A percentile compares a stretch with the other conserved stretches of the same genome.
Evolutionary conservation across 2,888 invertebrate species (phyloP).

Genomic region (Urechis unicinctus): DNA sequence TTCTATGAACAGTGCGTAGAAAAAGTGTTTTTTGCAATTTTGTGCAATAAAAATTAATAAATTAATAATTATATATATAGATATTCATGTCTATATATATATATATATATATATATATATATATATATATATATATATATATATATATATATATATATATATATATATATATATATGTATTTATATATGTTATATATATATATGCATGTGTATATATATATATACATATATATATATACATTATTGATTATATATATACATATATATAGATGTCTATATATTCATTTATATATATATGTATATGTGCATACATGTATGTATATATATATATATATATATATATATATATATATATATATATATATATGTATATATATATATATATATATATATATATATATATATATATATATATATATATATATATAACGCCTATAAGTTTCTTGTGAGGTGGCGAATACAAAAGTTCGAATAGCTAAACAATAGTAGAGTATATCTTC

Average conservation of each 20-base stretch:
- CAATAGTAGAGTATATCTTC: too few relatives aligned
- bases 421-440: not conserved
- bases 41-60: too few relatives aligned
- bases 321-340: conserved; percentile 4
- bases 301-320: not conserved
- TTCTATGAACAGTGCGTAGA: too few relatives aligned
- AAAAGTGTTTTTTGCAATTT: too few relatives aligned
- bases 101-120: not conserved
- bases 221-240: too few relatives aligned
- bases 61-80: not conserved
- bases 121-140: not conserved
- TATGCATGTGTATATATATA: conserved; percentile 1
- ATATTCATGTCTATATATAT: not conserved
- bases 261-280: too few relatives aligned
- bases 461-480: too few relatives aligned
- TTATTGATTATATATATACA: conserved; percentile 1
- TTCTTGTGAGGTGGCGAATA: too few relatives aligned
- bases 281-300: too few relatives aligned
- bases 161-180: not conserved
- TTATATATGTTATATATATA: too few relatives aligned
- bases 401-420: not conserved
- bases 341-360: conserved; percentile 6
- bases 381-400: conserved; percentile 5
- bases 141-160: not conserved
- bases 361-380: conserved; percentile 4